Conservation (phyloP, 1,140 invertebrate genomes). For the Babylonia areolata region DNA sequence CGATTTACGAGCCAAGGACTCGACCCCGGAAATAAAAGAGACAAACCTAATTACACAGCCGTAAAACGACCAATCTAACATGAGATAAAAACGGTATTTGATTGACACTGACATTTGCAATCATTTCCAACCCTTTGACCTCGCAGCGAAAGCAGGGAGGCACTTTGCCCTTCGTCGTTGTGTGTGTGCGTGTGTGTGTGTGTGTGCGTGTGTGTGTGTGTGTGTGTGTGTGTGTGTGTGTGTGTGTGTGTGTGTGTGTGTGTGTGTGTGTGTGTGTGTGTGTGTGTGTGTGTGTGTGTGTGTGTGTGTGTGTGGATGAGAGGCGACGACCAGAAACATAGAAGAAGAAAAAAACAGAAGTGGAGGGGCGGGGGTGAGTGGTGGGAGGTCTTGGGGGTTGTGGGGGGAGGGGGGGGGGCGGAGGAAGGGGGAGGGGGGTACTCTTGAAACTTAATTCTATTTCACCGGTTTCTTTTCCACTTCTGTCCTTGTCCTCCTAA, state of each 20-base stretch:
- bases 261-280: background rate
- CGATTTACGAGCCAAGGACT: background rate
- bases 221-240: background rate
- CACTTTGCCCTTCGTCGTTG: background rate
- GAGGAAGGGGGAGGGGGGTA: conserved; percentile 29
- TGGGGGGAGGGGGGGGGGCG: conserved; percentile 30
- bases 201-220: background rate
- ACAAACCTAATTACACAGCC: conserved; percentile 1
- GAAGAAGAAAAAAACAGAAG: background rate
- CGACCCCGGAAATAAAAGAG: background rate
- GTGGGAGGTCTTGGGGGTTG: no score
- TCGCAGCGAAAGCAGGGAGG: background rate
- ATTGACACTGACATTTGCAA: background rate
- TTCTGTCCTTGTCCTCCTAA: conserved; percentile 7
- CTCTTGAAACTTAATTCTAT: conserved; percentile 32
- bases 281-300: background rate
- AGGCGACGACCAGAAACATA: background rate
- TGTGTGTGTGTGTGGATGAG: background rate
- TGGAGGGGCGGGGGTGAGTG: no score
- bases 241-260: background rate
- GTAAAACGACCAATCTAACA: background rate
- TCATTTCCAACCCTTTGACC: conserved; percentile 7
- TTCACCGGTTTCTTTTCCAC: conserved; percentile 23
- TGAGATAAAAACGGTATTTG: background rate
- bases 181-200: conserved; percentile 2